Evolutionary conservation across 1,140 invertebrate species (phyloP), one percentile per base, ranked within the genome.

Genomic region (Vanessa atalanta): DNA sequence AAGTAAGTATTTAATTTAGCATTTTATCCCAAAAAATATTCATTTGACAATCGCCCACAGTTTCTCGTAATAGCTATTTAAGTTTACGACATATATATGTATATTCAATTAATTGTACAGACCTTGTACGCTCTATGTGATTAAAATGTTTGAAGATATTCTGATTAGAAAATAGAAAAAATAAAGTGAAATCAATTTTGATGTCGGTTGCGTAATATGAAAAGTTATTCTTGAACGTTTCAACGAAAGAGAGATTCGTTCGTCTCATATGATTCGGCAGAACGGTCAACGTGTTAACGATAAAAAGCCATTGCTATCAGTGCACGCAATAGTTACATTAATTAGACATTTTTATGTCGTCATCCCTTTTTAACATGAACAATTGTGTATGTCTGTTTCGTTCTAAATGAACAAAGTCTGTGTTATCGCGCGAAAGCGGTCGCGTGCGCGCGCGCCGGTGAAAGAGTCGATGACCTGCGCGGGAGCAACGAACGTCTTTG

Each of bases 401-500:
- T 73, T 88, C 78, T 63, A 80, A 84, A 83, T 82, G 81, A 78
- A 82, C 79, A 79, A 76, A 81, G 83, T 83, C 65, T 61, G 77
- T 83, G 85, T 87, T 88, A 90, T 89, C 84, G 55, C 48, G 83
- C 86, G 90, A 92, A 92, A 92, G 90, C 89, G 82, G 85, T 85
- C 85, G 87, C 86, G 88, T 84, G 88, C 88, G 82, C 84, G 73
- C 65, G 83, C 86, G 83, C 81, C 84, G 86, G 88, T 88, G 88
- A 91, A 90, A 90, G 88, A 90, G 89, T 90, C 88, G 81, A 81
- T 81, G 90, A 89, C 86, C 90, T 84, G 84, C 79, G 89, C 87
- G 87, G 88, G 90, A 84, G 85, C 90, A 92, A 91, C 89, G 90
- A 92, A 92, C 90, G 90, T 92, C 90, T 92, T 92, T 92, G 90